phyloP scores from a whole-genome alignment of 2,113 vertebrate genomes.

The Physeter macrocephalus region DNA sequence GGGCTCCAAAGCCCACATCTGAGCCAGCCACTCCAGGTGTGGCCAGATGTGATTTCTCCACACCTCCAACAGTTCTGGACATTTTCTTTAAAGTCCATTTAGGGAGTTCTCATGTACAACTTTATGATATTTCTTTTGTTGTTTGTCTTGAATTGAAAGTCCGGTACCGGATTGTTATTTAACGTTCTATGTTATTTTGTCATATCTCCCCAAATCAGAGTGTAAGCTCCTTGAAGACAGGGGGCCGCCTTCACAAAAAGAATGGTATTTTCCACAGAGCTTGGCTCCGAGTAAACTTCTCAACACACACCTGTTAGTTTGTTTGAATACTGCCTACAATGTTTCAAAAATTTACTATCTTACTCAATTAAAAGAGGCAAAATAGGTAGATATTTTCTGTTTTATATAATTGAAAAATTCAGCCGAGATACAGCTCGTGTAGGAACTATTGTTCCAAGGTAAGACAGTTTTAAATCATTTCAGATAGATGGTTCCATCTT shows the following conservation, averaged over 20 bases:
- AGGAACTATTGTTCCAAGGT: background rate
- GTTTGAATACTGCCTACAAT: background rate
- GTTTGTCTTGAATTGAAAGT: background rate
- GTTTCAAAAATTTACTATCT: background rate
- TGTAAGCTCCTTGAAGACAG: background rate
- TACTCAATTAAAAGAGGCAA: background rate
- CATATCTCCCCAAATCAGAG: background rate
- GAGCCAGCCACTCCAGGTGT: background rate
- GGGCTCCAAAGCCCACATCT: no score
- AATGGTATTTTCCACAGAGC: background rate
- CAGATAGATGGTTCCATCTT: background rate
- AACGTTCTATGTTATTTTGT: background rate
- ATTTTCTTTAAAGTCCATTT: constrained; percentile 1
- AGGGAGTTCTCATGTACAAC: background rate
- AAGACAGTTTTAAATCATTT: background rate
- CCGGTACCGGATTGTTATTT: background rate
- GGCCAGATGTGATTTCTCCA: background rate
- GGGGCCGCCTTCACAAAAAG: background rate
- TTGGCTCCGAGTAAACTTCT: background rate
- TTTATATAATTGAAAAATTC: constrained; percentile 14
- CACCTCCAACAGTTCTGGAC: background rate
- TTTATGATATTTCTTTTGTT: background rate
- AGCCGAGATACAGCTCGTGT: background rate
- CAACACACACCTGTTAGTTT: background rate
- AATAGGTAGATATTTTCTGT: background rate